Evolutionary conservation across 2,113 vertebrate genomes (phyloP).

Genomic region (Vidua macroura): DNA sequence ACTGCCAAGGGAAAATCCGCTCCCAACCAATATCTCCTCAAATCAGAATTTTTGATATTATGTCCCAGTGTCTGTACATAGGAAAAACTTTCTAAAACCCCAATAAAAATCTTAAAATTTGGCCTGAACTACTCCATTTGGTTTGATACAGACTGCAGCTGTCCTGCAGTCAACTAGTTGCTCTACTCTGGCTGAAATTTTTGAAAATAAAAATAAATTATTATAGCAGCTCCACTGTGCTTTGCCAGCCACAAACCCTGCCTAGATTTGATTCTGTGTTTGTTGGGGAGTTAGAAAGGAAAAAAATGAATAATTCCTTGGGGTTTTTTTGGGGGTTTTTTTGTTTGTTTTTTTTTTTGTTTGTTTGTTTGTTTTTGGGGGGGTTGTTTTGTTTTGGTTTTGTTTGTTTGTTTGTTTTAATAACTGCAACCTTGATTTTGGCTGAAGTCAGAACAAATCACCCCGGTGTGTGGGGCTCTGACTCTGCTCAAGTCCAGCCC

Average conservation of each 20-base stretch:
- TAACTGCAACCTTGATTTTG: neutral
- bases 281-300: neutral
- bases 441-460: neutral
- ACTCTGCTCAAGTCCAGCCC: neutral
- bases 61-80: neutral
- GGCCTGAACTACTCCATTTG: neutral
- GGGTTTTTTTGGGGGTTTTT: no score
- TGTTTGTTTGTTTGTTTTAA: neutral
- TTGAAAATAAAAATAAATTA: neutral
- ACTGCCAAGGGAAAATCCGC: neutral
- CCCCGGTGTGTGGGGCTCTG: accelerated
- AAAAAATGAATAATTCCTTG: neutral
- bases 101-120: neutral
- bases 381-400: no score
- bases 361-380: no score
- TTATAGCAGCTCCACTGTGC: neutral
- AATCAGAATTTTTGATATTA: neutral
- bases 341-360: no score
- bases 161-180: no score
- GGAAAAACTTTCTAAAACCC: neutral
- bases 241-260: neutral
- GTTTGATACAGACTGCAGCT: neutral
- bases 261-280: neutral
- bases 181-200: neutral
- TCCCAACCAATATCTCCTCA: neutral